Percentiles rank a stretch among this genome's conserved stretches.
Evolutionary conservation across 1,140 invertebrate genomes (phyloP).

Genomic region (Tetragonula clypearis): DNA sequence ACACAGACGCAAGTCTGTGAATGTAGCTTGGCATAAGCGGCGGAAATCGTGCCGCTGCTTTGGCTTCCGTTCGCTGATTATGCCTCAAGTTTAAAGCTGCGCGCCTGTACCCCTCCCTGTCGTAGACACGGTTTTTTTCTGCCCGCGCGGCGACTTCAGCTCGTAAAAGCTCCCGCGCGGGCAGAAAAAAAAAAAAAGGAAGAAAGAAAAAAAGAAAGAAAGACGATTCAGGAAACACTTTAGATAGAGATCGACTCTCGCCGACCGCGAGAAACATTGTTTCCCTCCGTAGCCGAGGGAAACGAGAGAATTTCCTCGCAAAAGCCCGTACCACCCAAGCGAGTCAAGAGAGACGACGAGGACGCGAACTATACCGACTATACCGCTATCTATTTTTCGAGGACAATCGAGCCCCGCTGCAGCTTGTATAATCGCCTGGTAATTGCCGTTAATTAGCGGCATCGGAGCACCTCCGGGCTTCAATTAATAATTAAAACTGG

Average conservation of each 20-base stretch:
- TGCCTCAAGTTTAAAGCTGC: constrained; percentile 29
- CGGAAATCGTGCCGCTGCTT: constrained; percentile 59
- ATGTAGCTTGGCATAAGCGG: constrained; percentile 40
- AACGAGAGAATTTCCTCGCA: constrained; percentile 11
- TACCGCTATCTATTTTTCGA: neutral
- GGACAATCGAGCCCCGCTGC: constrained; percentile 16
- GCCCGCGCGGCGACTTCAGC: constrained; percentile 9
- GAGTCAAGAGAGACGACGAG: neutral
- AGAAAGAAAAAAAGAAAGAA: neutral
- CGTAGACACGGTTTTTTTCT: neutral
- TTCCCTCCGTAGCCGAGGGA: neutral
- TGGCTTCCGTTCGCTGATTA: constrained; percentile 52
- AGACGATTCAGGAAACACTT: constrained; percentile 27
- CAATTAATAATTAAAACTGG: neutral
- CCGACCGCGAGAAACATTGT: constrained; percentile 43
- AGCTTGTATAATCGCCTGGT: neutral
- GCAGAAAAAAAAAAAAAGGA: neutral
- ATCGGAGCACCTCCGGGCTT: no score
- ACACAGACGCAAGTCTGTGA: neutral
- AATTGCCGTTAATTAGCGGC: constrained; percentile 37
- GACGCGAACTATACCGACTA: neutral
- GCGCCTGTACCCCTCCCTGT: neutral
- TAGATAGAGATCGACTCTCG: constrained; percentile 42
- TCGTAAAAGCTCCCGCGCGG: constrained; percentile 30
- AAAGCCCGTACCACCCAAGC: neutral